phyloP scores from a whole-genome alignment of 1,140 invertebrate species.

The Aphaenogaster floridana region DNA sequence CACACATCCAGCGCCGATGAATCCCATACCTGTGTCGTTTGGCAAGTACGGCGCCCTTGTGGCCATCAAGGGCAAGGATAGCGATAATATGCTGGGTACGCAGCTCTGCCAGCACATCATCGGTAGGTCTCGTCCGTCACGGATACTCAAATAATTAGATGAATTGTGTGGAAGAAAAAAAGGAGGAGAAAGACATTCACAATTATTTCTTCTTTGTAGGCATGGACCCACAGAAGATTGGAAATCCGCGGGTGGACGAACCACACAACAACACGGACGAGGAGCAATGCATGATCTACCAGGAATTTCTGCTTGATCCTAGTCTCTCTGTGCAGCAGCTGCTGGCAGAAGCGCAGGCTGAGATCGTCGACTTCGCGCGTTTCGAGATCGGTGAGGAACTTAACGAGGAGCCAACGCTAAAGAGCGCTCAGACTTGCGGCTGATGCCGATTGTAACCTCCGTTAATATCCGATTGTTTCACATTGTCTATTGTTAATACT shows the following conservation, averaged over 20 bases:
- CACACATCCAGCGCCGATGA: constrained; percentile 90
- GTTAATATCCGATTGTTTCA: not conserved
- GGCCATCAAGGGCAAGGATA: constrained; percentile 88
- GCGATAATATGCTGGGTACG: constrained; percentile 88
- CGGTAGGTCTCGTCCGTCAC: constrained; percentile 84
- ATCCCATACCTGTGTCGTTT: constrained; percentile 86
- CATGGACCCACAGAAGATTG: constrained; percentile 94
- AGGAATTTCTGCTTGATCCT: constrained; percentile 95
- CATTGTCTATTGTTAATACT: not conserved
- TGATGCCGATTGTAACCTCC: constrained; percentile 76
- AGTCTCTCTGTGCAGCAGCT: constrained; percentile 91
- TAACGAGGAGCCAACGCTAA: constrained; percentile 86
- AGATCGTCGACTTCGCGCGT: constrained; percentile 94
- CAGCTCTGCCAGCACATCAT: constrained; percentile 97
- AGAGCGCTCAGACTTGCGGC: constrained; percentile 89
- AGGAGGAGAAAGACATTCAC: not conserved
- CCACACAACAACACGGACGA: constrained; percentile 90
- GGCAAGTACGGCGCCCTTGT: constrained; percentile 95
- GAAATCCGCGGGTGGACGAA: constrained; percentile 89
- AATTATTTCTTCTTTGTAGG: constrained; percentile 84
- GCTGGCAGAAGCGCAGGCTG: constrained; percentile 89
- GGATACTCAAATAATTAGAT: constrained; percentile 26
- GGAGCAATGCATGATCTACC: constrained; percentile 92
- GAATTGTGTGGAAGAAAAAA: not conserved
- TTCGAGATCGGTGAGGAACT: constrained; percentile 93